Evolutionary conservation across 1,140 invertebrate genomes (phyloP), one percentile per base, ranked within the genome.

Genomic region (Zaprionus camerounensis): DNA sequence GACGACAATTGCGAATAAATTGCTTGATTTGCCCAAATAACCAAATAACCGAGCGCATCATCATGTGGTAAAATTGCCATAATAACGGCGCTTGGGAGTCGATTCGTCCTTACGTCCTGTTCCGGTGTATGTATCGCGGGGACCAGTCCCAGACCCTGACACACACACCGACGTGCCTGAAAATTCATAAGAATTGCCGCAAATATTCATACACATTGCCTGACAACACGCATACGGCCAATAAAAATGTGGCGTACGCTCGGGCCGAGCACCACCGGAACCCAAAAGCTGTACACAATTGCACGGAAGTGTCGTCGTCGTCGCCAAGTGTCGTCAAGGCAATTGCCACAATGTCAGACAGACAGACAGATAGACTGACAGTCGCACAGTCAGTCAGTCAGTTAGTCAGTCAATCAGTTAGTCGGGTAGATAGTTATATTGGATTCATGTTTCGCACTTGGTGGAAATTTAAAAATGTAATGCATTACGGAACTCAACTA

Each of bases 181-280:
- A 88, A 88, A 87, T 84, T 87, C 85, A 87, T 87, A 87, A 87
- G 84, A 87, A 87, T 88, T 87, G 78, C 84, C 84, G 78, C 83
- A 87, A 88, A 87, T 87, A 87, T 87, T 87, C 83, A 87, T 88
- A 86, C 86, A 87, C 86, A 87, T 81, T 81, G 81, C 68, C 81
- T 81, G 71, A 76, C 84, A 81, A 84, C 84, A 87, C 84, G 84
- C 84, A 87, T 82, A 84, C 71, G 81, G 84, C 84, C 84, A 87
- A 87, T 87, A 87, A 87, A 88, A 79, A 71, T 71, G 66, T 76
- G 72, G 15, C 15, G 31, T 34, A 34, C 31, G 9, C 31, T 34
- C 9, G 31, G 31, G 9, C 51, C 26, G 26, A 46, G n/a, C 65
- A 76, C 51, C 31, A 65, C 76, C 81, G 81, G 83, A 86, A 83